A percentile compares a stretch with the other conserved stretches of the same genome.
Evolutionary conservation across 2,888 invertebrate species (phyloP).

Genomic region (Limnephilus lunatus): DNA sequence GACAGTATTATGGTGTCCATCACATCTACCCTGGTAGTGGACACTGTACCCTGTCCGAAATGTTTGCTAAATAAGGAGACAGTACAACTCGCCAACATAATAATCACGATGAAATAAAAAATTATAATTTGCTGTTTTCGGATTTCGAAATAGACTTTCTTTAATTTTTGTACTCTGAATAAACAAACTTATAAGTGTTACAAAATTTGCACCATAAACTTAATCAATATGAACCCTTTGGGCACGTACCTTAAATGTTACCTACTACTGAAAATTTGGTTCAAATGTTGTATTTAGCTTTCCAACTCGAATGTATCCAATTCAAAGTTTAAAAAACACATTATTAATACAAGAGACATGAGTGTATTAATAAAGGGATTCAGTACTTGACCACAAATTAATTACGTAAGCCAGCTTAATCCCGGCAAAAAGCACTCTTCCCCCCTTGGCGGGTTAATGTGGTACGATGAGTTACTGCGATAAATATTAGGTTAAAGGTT

Average conservation of each 20-base stretch:
- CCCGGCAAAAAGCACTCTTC: background rate
- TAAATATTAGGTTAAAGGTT: background rate
- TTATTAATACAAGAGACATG: background rate
- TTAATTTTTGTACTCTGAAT: too few species aligned
- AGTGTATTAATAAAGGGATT: background rate
- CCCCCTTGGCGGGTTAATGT: background rate
- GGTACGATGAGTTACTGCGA: background rate
- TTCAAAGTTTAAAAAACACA: background rate
- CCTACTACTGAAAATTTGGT: background rate
- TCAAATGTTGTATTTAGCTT: background rate
- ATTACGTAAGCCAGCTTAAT: background rate
- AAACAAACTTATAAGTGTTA: too few species aligned
- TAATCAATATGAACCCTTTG: too few species aligned
- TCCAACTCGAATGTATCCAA: background rate
- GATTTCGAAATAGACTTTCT: too few species aligned
- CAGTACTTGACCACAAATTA: background rate
- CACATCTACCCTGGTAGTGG: too few species aligned
- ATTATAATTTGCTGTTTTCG: too few species aligned
- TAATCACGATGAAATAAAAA: too few species aligned
- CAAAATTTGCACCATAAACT: too few species aligned
- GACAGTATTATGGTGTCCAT: too few species aligned
- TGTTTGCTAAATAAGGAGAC: too few species aligned
- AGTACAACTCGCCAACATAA: too few species aligned
- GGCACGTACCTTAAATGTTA: background rate
- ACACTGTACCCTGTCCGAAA: too few species aligned